Conservation (phyloP, 2,113 vertebrate genomes). For the Furnarius figulus region DNA sequence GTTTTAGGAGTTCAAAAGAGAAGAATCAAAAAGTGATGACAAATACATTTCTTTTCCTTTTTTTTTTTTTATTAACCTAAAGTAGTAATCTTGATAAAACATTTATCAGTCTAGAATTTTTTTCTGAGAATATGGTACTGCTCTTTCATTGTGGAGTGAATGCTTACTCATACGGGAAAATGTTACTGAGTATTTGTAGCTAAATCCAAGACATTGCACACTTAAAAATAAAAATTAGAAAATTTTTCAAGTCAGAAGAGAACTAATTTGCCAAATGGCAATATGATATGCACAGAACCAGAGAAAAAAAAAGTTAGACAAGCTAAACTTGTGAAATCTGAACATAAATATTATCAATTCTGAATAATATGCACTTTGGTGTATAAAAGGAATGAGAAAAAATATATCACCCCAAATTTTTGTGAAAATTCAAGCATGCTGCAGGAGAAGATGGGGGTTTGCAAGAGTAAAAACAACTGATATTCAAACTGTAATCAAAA, state of each 20-base stretch:
- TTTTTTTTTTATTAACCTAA: background rate
- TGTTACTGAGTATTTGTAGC: background rate
- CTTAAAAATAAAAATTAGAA: background rate
- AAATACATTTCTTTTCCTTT: background rate
- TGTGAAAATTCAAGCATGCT: background rate
- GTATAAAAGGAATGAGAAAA: background rate
- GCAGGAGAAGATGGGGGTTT: background rate
- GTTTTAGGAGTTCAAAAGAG: background rate
- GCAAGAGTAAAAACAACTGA: accelerated
- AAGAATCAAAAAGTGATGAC: background rate
- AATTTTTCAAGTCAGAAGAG: background rate
- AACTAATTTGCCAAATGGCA: background rate
- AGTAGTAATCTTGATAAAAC: background rate
- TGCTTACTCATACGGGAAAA: background rate
- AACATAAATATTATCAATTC: background rate
- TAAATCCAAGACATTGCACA: background rate
- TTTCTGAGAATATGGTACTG: background rate
- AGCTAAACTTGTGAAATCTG: background rate
- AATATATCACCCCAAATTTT: background rate
- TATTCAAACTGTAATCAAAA: background rate
- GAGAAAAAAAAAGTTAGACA: background rate
- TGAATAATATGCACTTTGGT: background rate
- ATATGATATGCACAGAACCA: background rate
- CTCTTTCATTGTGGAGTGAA: background rate
- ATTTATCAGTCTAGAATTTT: background rate